Evolutionary conservation across 1,140 invertebrate species (phyloP), one percentile per base, ranked within the genome.

Genomic region (Cheumatopsyche charites): DNA sequence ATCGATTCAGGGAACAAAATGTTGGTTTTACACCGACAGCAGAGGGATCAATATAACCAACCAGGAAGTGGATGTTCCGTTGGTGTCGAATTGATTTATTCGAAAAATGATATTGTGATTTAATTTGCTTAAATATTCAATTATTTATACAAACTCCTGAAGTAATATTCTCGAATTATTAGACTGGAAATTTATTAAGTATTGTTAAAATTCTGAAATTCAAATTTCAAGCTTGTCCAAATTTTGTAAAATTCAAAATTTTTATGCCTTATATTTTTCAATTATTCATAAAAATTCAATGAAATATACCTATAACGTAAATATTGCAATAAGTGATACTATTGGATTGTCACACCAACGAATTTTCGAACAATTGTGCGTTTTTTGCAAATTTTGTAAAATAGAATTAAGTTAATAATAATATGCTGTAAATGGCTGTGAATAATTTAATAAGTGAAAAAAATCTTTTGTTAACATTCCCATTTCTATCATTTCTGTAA

Each of bases 21-120:
- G 45, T 25, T 52, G 45, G 41, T 49, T 29, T 25, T 19, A 17
- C 43, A 19, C 25, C n/a, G 42, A 29, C 15, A 23, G 61, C 72
- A 73, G 72, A 73, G 72, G 72, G 47, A 69, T 62, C 62, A 67
- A 63, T 26, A 49, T 9, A 36, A 36, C 29, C 29, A 36, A 36
- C 29, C 29, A 4, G 29, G 29, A 36, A 36, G 29, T 36, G 29
- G 29, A 36, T 36, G 3, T 36, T 36, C 29, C 29, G 29, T 36
- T 36, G 29, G 29, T 36, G 29, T 36, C 9, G 29, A 9, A 36
- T 36, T 36, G 29, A 36, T 36, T 36, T 36, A 4, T 36, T 36
- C 9, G 3, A 4, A 4, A 36, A 36, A 36, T 36, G 29, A 36
- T 9, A 36, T 36, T 9, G 29, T 4, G 9, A 36, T 36, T 36